Base-by-base conservation (phyloP, 2,888 invertebrate genomes). In the Ethmia dodecea region DNA sequence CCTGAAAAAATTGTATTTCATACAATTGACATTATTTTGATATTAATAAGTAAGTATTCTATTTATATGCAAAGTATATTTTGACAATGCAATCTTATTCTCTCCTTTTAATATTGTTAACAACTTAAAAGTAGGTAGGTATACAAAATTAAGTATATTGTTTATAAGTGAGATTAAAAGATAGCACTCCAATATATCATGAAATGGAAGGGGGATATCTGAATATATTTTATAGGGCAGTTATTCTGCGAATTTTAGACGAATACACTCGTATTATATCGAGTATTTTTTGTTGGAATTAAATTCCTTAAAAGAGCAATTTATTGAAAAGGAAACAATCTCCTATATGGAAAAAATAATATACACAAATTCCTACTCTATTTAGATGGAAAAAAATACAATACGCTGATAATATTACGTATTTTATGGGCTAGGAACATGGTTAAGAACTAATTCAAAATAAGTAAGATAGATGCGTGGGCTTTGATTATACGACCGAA, bases 41-140 rank as follows among this genome's bases (percentile, higher is more conserved):
- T 45, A 51, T 31, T 14, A 31, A 10, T 56, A 52, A 61, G 62
- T 60, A 60, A 18, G 18, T 5, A 5, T 18, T 61, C 60, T 64
- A 45, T 59, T 59, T 64, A 27, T 38, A 67, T 74, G 80, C 77
- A 79, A 75, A 76, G 74, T 73, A 72, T 66, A 70, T 52, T 60
- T 67, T 64, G 57, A 73, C 71, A 61, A 73, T 79, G 80, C 81
- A 83, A 84, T 84, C 84, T 84, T 84, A 72, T 80, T 83, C 83
- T 84, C 84, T 86, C 83, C 80, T 80, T 79, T 58, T 72, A 60
- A 57, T 62, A 65, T 74, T 60, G 61, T 72, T 69, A 76, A 76
- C 63, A 78, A 76, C 73, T 75, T 76, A 79, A 76, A 60, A 71
- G 49, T n/a, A n/a, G n/a, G n/a, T n/a, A n/a, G n/a, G n/a, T 55